Evolutionary conservation across 2,888 invertebrate species (phyloP).

Genomic region (Tenthredo distinguenda): DNA sequence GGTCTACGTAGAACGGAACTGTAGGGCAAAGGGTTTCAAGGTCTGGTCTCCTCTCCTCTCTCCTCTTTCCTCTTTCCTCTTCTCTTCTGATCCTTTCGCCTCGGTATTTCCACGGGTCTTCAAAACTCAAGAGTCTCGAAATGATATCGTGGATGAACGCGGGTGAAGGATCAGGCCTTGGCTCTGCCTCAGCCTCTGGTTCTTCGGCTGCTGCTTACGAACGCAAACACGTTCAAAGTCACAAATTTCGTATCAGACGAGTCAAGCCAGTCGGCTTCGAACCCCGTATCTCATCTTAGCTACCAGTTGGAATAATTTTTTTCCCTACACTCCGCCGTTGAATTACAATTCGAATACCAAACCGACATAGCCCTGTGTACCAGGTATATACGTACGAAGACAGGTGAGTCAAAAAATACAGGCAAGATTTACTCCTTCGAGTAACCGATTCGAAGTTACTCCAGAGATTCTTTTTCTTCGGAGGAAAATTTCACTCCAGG

Average conservation of each 20-base stretch:
- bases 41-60: background rate
- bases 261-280: background rate
- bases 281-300: background rate
- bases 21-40: conserved; percentile 23
- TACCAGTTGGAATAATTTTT: conserved; percentile 46
- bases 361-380: background rate
- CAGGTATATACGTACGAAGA: background rate
- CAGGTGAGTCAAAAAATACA: background rate
- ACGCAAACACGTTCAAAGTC: conserved; percentile 49
- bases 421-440: background rate
- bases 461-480: background rate
- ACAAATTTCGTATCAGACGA: conserved; percentile 41
- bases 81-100: background rate
- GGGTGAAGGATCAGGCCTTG: background rate
- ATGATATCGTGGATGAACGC: conserved; percentile 33
- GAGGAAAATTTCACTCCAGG: background rate
- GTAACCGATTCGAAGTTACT: background rate
- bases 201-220: background rate
- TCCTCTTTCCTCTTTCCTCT: background rate
- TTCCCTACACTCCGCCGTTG: background rate
- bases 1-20: background rate
- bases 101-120: background rate
- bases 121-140: conserved; percentile 18
- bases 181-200: background rate
- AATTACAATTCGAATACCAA: conserved; percentile 40